phyloP scores from a whole-genome alignment of 2,888 invertebrate species.

The Desoria tigrina region DNA sequence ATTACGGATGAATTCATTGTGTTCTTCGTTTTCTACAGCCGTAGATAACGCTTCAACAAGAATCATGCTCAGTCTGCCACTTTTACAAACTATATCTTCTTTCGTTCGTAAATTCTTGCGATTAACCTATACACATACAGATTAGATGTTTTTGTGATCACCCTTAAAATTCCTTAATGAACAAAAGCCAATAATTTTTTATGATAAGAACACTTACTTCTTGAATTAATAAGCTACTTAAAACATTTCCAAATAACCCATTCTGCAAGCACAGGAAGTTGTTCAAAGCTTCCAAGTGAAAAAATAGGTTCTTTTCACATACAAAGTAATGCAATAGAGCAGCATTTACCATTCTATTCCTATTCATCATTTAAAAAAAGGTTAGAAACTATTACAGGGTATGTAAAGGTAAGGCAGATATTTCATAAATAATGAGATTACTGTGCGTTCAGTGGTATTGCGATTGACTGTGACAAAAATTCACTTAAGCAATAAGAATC shows the following conservation, averaged over 20 bases:
- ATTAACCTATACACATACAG: slow-evolving; percentile 31
- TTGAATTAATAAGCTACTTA: slow-evolving; percentile 34
- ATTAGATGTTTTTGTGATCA: not conserved
- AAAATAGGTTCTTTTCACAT: slow-evolving; percentile 44
- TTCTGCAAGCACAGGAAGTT: slow-evolving; percentile 50
- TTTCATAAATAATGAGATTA: slow-evolving; percentile 22
- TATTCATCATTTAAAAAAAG: slow-evolving; percentile 23
- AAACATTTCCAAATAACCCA: slow-evolving; percentile 48
- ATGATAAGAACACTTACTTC: slow-evolving; percentile 38
- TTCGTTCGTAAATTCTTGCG: slow-evolving; percentile 16
- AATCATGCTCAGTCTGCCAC: slow-evolving; percentile 33
- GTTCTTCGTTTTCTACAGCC: slow-evolving; percentile 25
- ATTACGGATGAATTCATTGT: slow-evolving; percentile 28
- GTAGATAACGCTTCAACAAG: slow-evolving; percentile 42
- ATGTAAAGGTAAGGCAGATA: too few relatives aligned
- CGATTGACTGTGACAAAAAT: slow-evolving; percentile 44
- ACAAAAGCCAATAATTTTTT: not conserved
- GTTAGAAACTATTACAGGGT: not conserved
- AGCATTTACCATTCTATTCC: slow-evolving; percentile 46
- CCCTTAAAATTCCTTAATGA: not conserved
- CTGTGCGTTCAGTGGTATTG: slow-evolving; percentile 42
- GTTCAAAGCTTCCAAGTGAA: slow-evolving; percentile 45
- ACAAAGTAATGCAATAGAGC: slow-evolving; percentile 48
- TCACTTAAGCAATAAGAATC: slow-evolving; percentile 35
- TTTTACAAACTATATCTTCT: slow-evolving; percentile 34